phyloP scores from a whole-genome alignment of 2,113 vertebrate species.

The Anguilla rostrata region DNA sequence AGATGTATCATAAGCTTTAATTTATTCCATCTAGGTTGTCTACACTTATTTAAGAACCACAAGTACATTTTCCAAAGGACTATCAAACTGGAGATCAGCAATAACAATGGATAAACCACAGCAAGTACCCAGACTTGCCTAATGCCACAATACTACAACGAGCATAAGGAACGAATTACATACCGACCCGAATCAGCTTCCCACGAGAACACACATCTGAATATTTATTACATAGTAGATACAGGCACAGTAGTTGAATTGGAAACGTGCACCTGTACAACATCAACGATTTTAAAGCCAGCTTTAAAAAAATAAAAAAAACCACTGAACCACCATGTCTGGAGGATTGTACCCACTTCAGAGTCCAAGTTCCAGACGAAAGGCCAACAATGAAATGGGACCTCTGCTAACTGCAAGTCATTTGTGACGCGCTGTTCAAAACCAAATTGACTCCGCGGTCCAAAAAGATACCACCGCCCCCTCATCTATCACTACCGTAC shows the following conservation, averaged over 20 bases:
- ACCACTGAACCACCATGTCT: constrained; percentile 47
- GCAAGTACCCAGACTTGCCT: background rate
- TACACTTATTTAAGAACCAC: background rate
- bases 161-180: background rate
- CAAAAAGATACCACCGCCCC: constrained; percentile 46
- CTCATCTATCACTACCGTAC: background rate
- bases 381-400: constrained; percentile 57
- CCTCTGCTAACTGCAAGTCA: constrained; percentile 55
- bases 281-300: constrained; percentile 52
- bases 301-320: constrained; percentile 11
- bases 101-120: constrained; percentile 5
- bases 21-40: background rate
- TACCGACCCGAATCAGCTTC: background rate
- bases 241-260: background rate
- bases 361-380: constrained; percentile 44
- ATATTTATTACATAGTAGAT: background rate
- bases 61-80: background rate
- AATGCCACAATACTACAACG: background rate
- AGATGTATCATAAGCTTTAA: background rate
- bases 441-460: constrained; percentile 46
- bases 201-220: background rate
- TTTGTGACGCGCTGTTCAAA: constrained; percentile 53
- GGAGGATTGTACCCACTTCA: constrained; percentile 38
- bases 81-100: too few species aligned
- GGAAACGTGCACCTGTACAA: background rate